A percentile compares a stretch with the other conserved stretches of the same genome.
Conservation (phyloP, 2,113 vertebrate species). For the Orientallactaga bullata region DNA sequence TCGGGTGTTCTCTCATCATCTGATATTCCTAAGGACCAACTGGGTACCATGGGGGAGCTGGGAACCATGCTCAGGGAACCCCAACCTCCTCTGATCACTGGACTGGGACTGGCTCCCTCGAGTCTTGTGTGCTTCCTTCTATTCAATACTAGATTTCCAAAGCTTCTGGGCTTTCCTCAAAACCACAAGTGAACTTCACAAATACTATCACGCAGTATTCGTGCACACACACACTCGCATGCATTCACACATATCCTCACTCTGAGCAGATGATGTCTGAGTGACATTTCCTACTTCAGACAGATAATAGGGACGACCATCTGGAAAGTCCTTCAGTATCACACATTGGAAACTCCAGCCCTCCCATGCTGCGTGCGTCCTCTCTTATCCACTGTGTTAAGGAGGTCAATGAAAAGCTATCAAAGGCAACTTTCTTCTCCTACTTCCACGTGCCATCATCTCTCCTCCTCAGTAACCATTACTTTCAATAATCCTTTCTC, state of each 20-base stretch:
- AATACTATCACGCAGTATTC: no score
- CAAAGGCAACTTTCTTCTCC: background rate
- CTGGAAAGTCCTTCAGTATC: background rate
- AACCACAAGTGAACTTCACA: background rate
- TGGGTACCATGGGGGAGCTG: background rate
- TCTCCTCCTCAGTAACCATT: background rate
- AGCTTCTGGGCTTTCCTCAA: background rate
- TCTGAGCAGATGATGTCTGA: background rate
- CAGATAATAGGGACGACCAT: background rate
- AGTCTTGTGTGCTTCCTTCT: background rate
- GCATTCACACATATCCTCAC: background rate
- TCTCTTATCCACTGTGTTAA: background rate
- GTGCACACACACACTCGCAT: background rate
- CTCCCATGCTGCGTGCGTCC: background rate
- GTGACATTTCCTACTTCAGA: background rate
- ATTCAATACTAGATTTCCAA: background rate
- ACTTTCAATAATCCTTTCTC: background rate
- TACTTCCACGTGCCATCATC: background rate
- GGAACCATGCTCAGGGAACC: background rate
- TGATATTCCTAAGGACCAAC: conserved; percentile 24
- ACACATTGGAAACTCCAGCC: background rate
- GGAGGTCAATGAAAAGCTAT: background rate
- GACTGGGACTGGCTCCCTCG: background rate
- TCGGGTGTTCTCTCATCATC: background rate
- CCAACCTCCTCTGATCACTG: background rate